Evolutionary conservation across 2,888 invertebrate genomes (phyloP), one percentile per base, ranked within the genome.

Genomic region (Diogma glabrata): DNA sequence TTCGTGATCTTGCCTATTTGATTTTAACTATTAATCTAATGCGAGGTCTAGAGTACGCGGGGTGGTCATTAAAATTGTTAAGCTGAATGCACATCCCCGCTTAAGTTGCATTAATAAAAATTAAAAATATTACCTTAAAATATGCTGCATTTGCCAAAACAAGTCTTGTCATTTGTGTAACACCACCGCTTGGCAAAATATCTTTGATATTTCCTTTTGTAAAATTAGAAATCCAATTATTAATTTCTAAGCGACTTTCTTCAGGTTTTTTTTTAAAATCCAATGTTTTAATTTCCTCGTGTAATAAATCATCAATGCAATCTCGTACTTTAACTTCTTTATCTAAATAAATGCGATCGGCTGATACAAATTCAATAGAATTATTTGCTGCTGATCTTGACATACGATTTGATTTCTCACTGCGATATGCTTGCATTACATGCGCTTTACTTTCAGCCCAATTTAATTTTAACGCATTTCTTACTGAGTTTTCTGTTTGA

Each of bases 91-190:
- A n/a, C n/a, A n/a, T n/a, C n/a, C n/a, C n/a, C n/a, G n/a, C n/a
- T n/a, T n/a, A n/a, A n/a, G n/a, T n/a, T n/a, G n/a, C n/a, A n/a
- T n/a, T 12, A 3, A 3, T 28, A 4, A 7, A 33, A 9, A n/a
- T 38, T 2, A 20, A 1, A 36, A 9, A 14, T 40, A 5, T 47
- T 30, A 47, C 47, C 57, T 91, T 92, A 71, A 92, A 91, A 64
- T 89, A 92, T 0, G 90, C 88, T 0, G 90, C 91, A 64, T 92
- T 93, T 0, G 85, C 86, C 54, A 91, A 68, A 5, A 89, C 86
- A 55, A 90, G 63, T 62, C 84, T 79, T 0, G 88, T 87, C 1
- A 65, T 61, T 1, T 71, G 61, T 23, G 75, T 73, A 23, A 91
- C 70, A 5, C 76, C 78, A n/a, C 79, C 82, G 0, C 69, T 61